Conservation (phyloP, 2,113 vertebrate species). For the Heterotis niloticus region DNA sequence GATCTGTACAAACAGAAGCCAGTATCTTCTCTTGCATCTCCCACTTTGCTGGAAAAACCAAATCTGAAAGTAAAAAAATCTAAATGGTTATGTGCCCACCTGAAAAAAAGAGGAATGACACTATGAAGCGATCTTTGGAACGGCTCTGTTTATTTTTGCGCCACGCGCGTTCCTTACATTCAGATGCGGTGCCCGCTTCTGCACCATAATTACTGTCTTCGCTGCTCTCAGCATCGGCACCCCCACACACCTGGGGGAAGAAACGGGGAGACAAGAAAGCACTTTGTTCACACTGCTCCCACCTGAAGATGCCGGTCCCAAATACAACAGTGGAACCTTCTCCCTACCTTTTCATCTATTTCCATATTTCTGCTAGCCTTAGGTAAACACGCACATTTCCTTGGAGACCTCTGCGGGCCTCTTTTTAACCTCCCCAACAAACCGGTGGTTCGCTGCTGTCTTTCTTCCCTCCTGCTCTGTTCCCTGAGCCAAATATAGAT, state of each 20-base stretch:
- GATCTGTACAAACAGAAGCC: not conserved
- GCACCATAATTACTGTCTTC: no score
- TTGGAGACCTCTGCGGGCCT: slow-evolving; percentile 24
- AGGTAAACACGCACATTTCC: slow-evolving; percentile 31
- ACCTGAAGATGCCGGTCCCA: slow-evolving; percentile 16
- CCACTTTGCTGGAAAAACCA: no score
- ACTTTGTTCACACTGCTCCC: not conserved
- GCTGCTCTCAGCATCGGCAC: no score
- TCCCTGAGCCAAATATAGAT: slow-evolving; percentile 3
- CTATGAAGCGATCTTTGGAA: no score
- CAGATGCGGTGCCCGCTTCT: no score
- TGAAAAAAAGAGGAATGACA: not conserved
- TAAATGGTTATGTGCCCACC: not conserved
- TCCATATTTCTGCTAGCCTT: slow-evolving; percentile 12
- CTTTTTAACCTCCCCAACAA: slow-evolving; percentile 15
- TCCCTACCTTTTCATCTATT: slow-evolving; percentile 25
- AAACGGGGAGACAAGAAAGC: not conserved
- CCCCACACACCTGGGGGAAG: not conserved
- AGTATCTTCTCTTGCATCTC: not conserved
- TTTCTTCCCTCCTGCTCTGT: not conserved
- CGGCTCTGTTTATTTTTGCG: not conserved
- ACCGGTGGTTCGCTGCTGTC: not conserved
- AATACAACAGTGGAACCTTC: not conserved
- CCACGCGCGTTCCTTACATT: no score
- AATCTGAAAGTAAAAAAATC: no score